Evolutionary conservation across 2,888 invertebrate genomes (phyloP).

Genomic region (Macrophya alboannulata): DNA sequence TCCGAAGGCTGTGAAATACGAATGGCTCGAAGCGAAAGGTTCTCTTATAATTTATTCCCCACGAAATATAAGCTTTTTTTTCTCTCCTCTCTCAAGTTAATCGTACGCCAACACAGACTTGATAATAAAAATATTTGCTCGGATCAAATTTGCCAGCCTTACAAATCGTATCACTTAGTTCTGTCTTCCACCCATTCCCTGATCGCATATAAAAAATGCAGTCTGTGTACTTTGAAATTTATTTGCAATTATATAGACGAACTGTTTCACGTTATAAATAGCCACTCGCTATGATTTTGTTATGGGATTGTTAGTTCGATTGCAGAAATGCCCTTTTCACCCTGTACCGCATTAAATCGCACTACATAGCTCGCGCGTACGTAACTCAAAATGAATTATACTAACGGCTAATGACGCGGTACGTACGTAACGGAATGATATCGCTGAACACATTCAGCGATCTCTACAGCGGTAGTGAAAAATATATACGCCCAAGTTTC

Average conservation of each 20-base stretch:
- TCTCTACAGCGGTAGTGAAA: not conserved
- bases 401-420: constrained; percentile 36
- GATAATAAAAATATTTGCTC: not conserved
- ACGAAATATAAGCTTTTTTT: not conserved
- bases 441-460: constrained; percentile 35
- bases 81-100: not conserved
- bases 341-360: not conserved
- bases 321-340: not conserved
- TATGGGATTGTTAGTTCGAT: not conserved
- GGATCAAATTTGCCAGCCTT: not conserved
- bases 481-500: constrained; percentile 41
- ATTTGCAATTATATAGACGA: not conserved
- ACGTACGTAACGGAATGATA: constrained; percentile 41
- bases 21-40: constrained; percentile 25
- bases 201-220: not conserved
- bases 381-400: constrained; percentile 45
- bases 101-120: not conserved
- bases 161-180: not conserved
- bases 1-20: constrained; percentile 28
- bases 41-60: constrained; percentile 26
- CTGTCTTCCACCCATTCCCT: not conserved
- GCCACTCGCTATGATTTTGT: not conserved
- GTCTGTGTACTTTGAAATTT: not conserved
- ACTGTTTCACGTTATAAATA: not conserved
- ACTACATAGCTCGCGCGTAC: not conserved